Percentiles rank a stretch among this genome's conserved stretches.
These are phyloP conservation scores for Leptura quadrifasciata DNA, from an alignment of 2,888 invertebrate genomes.

Conservation along the genomic window DNA sequence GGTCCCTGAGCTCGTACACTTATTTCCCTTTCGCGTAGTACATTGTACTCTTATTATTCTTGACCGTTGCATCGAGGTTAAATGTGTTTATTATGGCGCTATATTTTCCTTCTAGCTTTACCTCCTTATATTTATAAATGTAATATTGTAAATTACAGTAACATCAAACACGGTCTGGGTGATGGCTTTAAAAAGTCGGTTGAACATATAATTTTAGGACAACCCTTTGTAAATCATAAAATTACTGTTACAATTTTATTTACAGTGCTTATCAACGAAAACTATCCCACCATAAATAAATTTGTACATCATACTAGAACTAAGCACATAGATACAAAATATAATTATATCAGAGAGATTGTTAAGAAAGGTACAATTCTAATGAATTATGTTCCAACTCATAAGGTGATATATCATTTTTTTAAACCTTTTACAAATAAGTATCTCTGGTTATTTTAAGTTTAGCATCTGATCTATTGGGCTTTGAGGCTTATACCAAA, in stretches of 20 bases:
- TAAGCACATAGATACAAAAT: too few species aligned
- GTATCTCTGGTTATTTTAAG: neutral
- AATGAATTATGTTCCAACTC: too few species aligned
- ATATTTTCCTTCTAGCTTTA: slow-evolving; percentile 8
- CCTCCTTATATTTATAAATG: slow-evolving; percentile 8
- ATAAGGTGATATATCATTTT: too few species aligned
- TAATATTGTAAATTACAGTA: slow-evolving; percentile 10
- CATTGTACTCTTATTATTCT: slow-evolving; percentile 37
- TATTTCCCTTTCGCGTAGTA: slow-evolving; percentile 39
- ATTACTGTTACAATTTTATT: too few species aligned
- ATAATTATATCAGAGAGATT: too few species aligned
- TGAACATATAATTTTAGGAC: too few species aligned
- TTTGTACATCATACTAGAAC: too few species aligned
- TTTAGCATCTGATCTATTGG: slow-evolving; percentile 32
- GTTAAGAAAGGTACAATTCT: too few species aligned
- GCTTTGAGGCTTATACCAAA: slow-evolving; percentile 30
- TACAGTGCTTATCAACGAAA: too few species aligned
- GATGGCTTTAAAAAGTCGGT: neutral
- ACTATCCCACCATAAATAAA: too few species aligned
- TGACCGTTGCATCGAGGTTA: slow-evolving; percentile 34
- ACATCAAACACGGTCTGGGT: slow-evolving; percentile 7
- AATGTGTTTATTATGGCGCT: slow-evolving; percentile 33
- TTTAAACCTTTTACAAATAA: too few species aligned
- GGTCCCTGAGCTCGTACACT: slow-evolving; percentile 35
- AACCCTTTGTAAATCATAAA: too few species aligned